These are phyloP conservation scores for Anoncus sp. DNA, from an alignment of 2,888 invertebrate genomes.

Conservation along the genomic window DNA sequence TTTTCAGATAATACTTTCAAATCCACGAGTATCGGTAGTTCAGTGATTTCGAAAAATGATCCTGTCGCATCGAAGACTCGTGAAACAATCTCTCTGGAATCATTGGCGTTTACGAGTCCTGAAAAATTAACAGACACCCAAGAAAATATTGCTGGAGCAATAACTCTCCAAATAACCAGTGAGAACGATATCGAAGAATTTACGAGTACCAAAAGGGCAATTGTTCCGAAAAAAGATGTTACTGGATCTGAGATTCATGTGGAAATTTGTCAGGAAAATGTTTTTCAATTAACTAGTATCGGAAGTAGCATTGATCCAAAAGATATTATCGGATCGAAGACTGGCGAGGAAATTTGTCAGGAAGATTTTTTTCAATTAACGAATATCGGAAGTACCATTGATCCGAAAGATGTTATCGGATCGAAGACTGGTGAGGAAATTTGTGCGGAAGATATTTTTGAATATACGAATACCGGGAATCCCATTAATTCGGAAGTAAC, in stretches of 20 bases:
- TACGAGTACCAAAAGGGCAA: neutral
- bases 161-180: too few relatives aligned
- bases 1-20: neutral
- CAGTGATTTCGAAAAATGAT: too few relatives aligned
- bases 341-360: neutral
- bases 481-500: neutral
- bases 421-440: slow-evolving; percentile 5
- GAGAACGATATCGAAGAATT: too few relatives aligned
- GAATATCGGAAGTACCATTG: neutral
- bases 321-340: neutral
- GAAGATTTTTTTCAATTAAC: slow-evolving; percentile 10
- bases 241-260: neutral
- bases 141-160: too few relatives aligned
- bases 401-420: neutral
- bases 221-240: neutral
- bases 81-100: too few relatives aligned
- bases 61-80: too few relatives aligned
- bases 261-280: slow-evolving; percentile 2
- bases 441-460: slow-evolving; percentile 28
- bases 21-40: neutral
- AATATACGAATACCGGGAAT: slow-evolving; percentile 1
- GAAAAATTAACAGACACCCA: too few relatives aligned
- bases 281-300: neutral
- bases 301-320: neutral
- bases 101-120: too few relatives aligned